phyloP scores from a whole-genome alignment of 2,888 invertebrate species.

The Rhingia campestris region DNA sequence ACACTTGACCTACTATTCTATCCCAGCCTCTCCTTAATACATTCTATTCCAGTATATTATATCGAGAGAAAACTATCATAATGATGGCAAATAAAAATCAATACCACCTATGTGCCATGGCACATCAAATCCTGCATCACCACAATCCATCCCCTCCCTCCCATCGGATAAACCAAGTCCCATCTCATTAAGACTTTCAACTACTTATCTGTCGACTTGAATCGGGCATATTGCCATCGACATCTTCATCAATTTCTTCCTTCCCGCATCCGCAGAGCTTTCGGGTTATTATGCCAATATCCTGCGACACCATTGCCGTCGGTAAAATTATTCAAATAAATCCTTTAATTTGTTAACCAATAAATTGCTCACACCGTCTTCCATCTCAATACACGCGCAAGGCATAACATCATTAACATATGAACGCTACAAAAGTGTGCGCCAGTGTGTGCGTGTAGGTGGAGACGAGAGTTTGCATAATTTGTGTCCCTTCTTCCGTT shows the following conservation, averaged over 20 bases:
- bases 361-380: constrained; percentile 51
- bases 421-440: constrained; percentile 29
- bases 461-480: constrained; percentile 8
- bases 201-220: constrained; percentile 30
- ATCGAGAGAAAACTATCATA: too few species aligned
- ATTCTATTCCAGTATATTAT: too few species aligned
- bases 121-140: too few species aligned
- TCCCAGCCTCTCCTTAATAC: too few species aligned
- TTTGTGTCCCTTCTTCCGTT: constrained; percentile 19
- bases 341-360: constrained; percentile 71
- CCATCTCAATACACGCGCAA: constrained; percentile 43
- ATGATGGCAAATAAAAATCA: too few species aligned
- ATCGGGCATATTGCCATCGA: constrained; percentile 35
- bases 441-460: constrained; percentile 2
- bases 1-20: too few species aligned
- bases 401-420: constrained; percentile 55
- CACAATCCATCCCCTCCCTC: background rate
- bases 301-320: constrained; percentile 15
- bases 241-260: background rate
- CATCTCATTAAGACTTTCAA: constrained; percentile 19
- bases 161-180: background rate
- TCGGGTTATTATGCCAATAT: constrained; percentile 18
- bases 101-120: too few species aligned
- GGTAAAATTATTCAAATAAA: constrained; percentile 52
- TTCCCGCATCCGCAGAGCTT: background rate